Evolutionary conservation across 2,888 invertebrate species (phyloP).

Genomic region (Herminia tarsipennalis): DNA sequence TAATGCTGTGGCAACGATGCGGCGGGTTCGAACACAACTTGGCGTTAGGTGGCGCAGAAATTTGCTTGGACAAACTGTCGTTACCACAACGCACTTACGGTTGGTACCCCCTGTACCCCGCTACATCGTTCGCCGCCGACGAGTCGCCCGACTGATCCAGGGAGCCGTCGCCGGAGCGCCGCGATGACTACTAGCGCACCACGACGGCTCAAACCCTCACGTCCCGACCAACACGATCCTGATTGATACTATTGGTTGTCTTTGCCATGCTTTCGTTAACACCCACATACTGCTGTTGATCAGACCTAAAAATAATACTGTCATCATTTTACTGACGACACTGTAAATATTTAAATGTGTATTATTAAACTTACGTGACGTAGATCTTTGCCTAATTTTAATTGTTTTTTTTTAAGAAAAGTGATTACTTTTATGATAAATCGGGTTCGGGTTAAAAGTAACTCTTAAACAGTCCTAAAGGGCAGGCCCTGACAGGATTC

Average conservation of each 20-base stretch:
- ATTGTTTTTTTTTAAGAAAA: not conserved
- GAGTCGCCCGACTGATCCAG: conserved; percentile 84
- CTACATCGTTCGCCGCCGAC: conserved; percentile 90
- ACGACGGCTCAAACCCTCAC: conserved; percentile 60
- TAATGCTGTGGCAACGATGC: conserved; percentile 97
- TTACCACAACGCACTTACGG: conserved; percentile 93
- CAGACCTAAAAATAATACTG: conserved; percentile 25
- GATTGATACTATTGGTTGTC: conserved; percentile 31
- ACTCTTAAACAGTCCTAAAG: conserved; percentile 12
- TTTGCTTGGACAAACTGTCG: conserved; percentile 92
- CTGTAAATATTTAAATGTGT: conserved; percentile 44
- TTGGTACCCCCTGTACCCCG: conserved; percentile 97
- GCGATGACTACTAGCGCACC: conserved; percentile 66
- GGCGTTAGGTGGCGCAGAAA: conserved; percentile 93
- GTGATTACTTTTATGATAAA: not conserved
- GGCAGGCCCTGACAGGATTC: conserved; percentile 33
- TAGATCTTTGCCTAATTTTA: not conserved
- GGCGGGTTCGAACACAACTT: conserved; percentile 94
- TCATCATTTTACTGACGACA: conserved; percentile 14
- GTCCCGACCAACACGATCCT: conserved; percentile 19
- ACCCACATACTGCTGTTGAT: conserved; percentile 39
- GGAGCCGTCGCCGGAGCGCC: conserved; percentile 83
- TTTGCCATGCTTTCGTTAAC: conserved; percentile 29
- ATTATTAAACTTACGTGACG: conserved; percentile 6
- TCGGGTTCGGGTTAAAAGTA: conserved; percentile 1